These are phyloP conservation scores for Delphinus delphis DNA, from an alignment of 2,113 vertebrate genomes.

Conservation along the genomic window DNA sequence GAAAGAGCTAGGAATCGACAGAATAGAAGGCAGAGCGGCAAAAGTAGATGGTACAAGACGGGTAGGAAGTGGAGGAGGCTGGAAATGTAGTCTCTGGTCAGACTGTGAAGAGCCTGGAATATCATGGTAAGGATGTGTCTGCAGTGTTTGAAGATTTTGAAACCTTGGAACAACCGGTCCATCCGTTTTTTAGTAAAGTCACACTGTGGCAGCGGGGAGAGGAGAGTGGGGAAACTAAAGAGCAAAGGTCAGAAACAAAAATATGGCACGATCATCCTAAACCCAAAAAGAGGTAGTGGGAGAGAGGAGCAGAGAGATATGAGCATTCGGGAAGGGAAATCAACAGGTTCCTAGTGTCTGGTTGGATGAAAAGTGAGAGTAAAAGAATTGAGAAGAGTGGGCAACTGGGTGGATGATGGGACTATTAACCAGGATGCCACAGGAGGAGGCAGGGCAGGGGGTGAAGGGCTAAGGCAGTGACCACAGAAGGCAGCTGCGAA, in stretches of 20 bases:
- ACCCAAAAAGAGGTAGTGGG: background rate
- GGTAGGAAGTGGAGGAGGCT: background rate
- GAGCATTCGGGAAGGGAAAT: background rate
- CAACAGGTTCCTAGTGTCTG: background rate
- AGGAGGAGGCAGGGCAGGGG: background rate
- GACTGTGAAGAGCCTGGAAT: background rate
- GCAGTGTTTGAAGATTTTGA: background rate
- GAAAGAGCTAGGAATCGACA: no score
- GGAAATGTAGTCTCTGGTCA: background rate
- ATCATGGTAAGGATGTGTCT: background rate
- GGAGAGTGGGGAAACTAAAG: background rate
- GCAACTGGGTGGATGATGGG: background rate
- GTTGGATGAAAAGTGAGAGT: background rate
- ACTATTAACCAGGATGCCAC: background rate
- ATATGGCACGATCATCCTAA: background rate
- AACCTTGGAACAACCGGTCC: background rate
- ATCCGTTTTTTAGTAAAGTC: background rate
- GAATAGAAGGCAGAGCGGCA: background rate
- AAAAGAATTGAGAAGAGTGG: background rate
- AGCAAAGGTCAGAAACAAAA: background rate
- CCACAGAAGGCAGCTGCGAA: background rate
- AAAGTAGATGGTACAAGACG: rapidly evolving
- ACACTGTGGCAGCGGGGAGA: background rate
- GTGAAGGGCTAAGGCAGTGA: rapidly evolving
- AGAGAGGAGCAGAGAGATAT: background rate